Conservation (phyloP, 1,140 invertebrate genomes). For the Ostrea edulis region DNA sequence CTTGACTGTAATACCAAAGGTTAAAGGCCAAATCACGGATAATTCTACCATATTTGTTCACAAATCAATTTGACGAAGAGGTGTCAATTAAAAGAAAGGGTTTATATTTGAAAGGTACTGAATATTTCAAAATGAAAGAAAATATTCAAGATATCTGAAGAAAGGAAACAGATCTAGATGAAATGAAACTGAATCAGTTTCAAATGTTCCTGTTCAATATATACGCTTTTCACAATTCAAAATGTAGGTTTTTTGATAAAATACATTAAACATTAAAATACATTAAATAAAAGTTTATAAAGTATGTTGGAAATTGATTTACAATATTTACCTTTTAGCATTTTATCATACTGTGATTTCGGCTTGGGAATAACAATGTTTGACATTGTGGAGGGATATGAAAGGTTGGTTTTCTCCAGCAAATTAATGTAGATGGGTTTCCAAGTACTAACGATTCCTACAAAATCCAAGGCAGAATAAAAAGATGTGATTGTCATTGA, state of each 20-base stretch:
- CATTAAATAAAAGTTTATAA: too few species aligned
- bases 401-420: background rate
- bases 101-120: background rate
- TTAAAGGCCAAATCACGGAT: background rate
- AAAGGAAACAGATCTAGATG: background rate
- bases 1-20: conserved; percentile 60
- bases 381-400: background rate
- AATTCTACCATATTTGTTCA: background rate
- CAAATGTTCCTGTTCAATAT: background rate
- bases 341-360: conserved; percentile 64
- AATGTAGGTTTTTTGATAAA: background rate
- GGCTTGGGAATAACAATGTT: conserved; percentile 30
- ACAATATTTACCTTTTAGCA: conserved; percentile 57
- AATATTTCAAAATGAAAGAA: background rate
- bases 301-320: too few species aligned
- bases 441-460: conserved; percentile 47
- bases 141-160: background rate
- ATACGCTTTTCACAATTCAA: background rate
- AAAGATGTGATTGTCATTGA: background rate
- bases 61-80: background rate
- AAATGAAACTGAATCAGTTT: background rate
- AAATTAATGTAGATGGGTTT: background rate
- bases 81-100: background rate
- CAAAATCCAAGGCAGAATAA: background rate
- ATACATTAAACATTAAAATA: background rate